Evolutionary conservation across 2,888 invertebrate species (phyloP), one percentile per base, ranked within the genome.

Genomic region (Amblyteles armatorius): DNA sequence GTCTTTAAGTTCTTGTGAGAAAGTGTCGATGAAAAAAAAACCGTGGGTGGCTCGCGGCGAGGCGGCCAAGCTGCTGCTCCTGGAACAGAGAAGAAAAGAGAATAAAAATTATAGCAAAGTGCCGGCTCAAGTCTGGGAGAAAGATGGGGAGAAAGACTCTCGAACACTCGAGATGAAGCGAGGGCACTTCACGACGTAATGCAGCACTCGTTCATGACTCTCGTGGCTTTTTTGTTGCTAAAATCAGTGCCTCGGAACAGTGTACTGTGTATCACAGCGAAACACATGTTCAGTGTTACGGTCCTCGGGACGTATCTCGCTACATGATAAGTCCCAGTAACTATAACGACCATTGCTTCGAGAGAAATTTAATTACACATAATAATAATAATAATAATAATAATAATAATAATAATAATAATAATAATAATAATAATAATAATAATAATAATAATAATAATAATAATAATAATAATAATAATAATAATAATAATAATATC

Each of bases 251-350:
- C 67, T 72, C 67, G 83, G 40, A 67, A 19, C 55, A 55, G 55
- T 55, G 19, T 22, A 22, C 57, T 57, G 57, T 26, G 57, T 26
- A 26, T 57, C 57, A 9, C 11, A 60, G 69, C 72, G 55, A 79
- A 77, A 80, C 84, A 84, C 80, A 72, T 84, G 84, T 80, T 84
- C 60, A 67, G 60, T 50, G 76, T 84, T 77, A 80, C 67, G 44
- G 55, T 57, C 60, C 76, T 79, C 71, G 80, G 36, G 71, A 55
- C 79, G 60, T 80, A 72, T 76, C 57, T 16, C 16, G 76, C 71
- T 77, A 50, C 72, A 72, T 73, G 67, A 80, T 67, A 77, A 26
- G 26, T 57, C 44, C 50, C 84, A 77, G 67, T 84, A 73, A 84
- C 72, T 16, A 68, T 80, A 84, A 83, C 79, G 83, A 83, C 69